Evolutionary conservation across 2,888 invertebrate genomes (phyloP), one percentile per base, ranked within the genome.

Genomic region (Andrena bucephala): DNA sequence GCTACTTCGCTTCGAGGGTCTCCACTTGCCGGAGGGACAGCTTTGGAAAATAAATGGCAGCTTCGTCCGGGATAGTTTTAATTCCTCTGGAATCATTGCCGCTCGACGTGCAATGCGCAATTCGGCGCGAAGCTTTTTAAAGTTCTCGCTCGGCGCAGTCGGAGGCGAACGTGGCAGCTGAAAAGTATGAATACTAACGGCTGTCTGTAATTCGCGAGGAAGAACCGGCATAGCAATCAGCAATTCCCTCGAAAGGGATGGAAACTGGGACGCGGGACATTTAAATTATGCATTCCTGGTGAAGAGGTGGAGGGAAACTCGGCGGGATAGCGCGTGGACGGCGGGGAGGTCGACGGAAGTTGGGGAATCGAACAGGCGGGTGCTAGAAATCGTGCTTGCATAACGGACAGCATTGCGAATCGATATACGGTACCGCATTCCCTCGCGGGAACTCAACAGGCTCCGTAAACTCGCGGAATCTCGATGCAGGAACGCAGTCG

Each of bases 221-320:
- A 77, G 74, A 66, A 59, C 52, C 88, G 85, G 90, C 90, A 89
- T 89, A 89, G 90, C 90, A 91, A 91, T 91, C 91, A 91, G 88
- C 89, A 85, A 82, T 87, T 82, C 87, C 57, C 82, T 77, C 74
- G 77, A 77, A 84, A 77, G 81, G 77, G 71, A 71, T 77, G 77
- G 85, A 91, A 91, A 91, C 89, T 91, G 81, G 91, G 90, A 85
- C 90, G 88, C 89, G 86, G 86, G 88, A 88, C 88, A 89, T 90
- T 90, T 91, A 90, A 91, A 91, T 91, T 91, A 91, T 91, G 90
- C 90, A 91, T 89, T 89, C 87, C 87, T 66, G 70, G 66, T 65
- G 85, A 81, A 84, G 82, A 82, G 82, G 82, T 66, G 57, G 57
- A 4, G 57, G 27, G 77, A 77, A 84, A 81, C 65, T 76, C 71